Evolutionary conservation across 2,888 invertebrate species (phyloP).

Genomic region (Torymus tubicola): DNA sequence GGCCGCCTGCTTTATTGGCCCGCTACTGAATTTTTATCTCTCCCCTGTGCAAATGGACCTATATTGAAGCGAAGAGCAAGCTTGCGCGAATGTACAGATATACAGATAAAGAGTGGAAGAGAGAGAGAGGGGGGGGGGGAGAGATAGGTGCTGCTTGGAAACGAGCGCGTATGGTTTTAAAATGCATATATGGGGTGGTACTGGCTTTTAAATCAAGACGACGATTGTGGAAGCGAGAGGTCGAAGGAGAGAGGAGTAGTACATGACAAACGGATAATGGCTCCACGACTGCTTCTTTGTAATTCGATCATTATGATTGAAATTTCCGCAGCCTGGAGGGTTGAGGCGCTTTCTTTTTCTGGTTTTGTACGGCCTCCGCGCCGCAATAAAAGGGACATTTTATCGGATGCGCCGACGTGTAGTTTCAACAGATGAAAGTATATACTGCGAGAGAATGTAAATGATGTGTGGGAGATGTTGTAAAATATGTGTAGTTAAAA

Average conservation of each 20-base stretch:
- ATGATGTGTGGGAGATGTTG: neutral
- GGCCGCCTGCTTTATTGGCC: slow-evolving; percentile 66
- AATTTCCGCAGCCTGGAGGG: too few species aligned
- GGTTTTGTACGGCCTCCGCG: slow-evolving; percentile 13
- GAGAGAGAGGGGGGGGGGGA: neutral
- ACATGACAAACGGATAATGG: slow-evolving; percentile 6
- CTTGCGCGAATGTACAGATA: too few species aligned
- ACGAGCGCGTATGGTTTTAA: slow-evolving; percentile 61
- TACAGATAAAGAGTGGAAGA: neutral
- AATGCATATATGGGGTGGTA: slow-evolving; percentile 64
- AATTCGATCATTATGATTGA: slow-evolving; percentile 50
- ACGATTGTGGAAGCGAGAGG: slow-evolving; percentile 46
- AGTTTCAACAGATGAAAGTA: neutral
- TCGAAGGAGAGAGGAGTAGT: neutral
- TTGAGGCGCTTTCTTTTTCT: slow-evolving; percentile 1
- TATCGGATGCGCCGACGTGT: neutral
- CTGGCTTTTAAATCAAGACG: slow-evolving; percentile 68
- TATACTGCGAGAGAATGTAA: neutral
- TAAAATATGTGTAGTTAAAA: neutral
- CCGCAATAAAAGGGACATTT: slow-evolving; percentile 33
- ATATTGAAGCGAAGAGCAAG: slow-evolving; percentile 47
- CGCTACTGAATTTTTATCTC: slow-evolving; percentile 73
- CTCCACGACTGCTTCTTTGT: slow-evolving; percentile 19
- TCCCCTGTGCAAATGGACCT: slow-evolving; percentile 68
- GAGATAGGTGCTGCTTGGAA: slow-evolving; percentile 28